Conservation (phyloP, 2,113 vertebrate species). For the Struthio camelus region DNA sequence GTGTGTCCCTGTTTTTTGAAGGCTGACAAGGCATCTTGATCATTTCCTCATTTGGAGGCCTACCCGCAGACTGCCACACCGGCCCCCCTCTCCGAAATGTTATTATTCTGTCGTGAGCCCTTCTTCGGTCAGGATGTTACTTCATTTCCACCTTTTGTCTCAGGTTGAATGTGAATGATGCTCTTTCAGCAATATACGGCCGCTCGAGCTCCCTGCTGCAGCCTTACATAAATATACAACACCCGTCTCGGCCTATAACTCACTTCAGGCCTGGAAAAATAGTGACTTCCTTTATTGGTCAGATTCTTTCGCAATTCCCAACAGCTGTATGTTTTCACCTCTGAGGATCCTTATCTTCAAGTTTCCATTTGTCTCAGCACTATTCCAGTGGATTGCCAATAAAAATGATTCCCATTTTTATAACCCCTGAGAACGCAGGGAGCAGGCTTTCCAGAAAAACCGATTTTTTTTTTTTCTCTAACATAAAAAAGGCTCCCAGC, state of each 20-base stretch:
- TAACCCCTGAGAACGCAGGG: slow-evolving; percentile 79
- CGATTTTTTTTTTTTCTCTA: not conserved
- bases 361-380: slow-evolving; percentile 88
- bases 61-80: slow-evolving; percentile 38
- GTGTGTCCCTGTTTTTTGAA: slow-evolving; percentile 75
- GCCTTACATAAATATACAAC: slow-evolving; percentile 98
- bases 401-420: slow-evolving; percentile 87
- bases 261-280: slow-evolving; percentile 93
- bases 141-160: slow-evolving; percentile 99
- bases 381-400: slow-evolving; percentile 84
- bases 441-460: slow-evolving; percentile 69
- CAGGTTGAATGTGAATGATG: slow-evolving; percentile 91
- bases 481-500: not conserved
- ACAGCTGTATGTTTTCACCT: slow-evolving; percentile 87
- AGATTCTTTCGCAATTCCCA: slow-evolving; percentile 89
- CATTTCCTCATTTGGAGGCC: slow-evolving; percentile 89
- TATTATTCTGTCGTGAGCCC: slow-evolving; percentile 98
- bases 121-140: slow-evolving; percentile 93
- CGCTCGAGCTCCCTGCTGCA: slow-evolving; percentile 89
- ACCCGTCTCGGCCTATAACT: slow-evolving; percentile 89
- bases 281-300: slow-evolving; percentile 99
- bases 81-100: slow-evolving; percentile 83
- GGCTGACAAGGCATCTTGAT: slow-evolving; percentile 83
- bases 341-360: slow-evolving; percentile 85
- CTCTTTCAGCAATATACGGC: slow-evolving; percentile 98